These are phyloP conservation scores for Byasa hedistus DNA, from an alignment of 2,888 invertebrate genomes.

Conservation along the genomic window DNA sequence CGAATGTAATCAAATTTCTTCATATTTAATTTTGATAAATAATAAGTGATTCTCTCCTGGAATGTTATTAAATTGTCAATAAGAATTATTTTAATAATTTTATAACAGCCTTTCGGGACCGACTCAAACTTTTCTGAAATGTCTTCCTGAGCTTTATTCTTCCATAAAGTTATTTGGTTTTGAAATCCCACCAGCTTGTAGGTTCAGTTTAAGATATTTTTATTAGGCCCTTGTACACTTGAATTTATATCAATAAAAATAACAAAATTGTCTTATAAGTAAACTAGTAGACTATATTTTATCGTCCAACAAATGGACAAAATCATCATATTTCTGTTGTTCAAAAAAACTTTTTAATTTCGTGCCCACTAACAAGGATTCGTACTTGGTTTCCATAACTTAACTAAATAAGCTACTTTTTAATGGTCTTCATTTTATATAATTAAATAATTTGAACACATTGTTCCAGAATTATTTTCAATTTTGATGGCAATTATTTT, in stretches of 20 bases:
- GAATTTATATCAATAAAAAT: slow-evolving; percentile 30
- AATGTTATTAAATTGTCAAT: slow-evolving; percentile 18
- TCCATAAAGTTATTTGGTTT: slow-evolving; percentile 30
- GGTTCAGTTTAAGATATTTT: slow-evolving; percentile 31
- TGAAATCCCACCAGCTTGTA: slow-evolving; percentile 30
- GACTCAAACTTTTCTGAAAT: slow-evolving; percentile 24
- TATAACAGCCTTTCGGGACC: slow-evolving; percentile 28
- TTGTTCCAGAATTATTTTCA: slow-evolving; percentile 37
- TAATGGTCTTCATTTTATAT: slow-evolving; percentile 38
- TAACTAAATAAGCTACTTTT: slow-evolving; percentile 29
- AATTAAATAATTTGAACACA: slow-evolving; percentile 38
- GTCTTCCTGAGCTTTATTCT: slow-evolving; percentile 28
- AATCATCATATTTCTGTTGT: slow-evolving; percentile 32
- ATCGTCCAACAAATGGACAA: slow-evolving; percentile 29
- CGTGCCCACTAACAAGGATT: slow-evolving; percentile 33
- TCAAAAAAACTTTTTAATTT: slow-evolving; percentile 38
- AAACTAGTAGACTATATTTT: slow-evolving; percentile 26
- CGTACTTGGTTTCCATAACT: slow-evolving; percentile 31
- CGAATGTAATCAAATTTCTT: slow-evolving; percentile 25
- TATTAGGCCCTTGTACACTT: slow-evolving; percentile 29
- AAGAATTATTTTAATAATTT: slow-evolving; percentile 30
- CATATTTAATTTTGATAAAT: slow-evolving; percentile 27
- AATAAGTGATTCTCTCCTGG: slow-evolving; percentile 22
- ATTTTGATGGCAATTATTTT: too few relatives aligned
- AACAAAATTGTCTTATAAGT: slow-evolving; percentile 28